A percentile compares a stretch with the other conserved stretches of the same genome.
Evolutionary conservation across 2,797 vertebrate genomes (phyloP).

Genomic region (Picus viridis): DNA sequence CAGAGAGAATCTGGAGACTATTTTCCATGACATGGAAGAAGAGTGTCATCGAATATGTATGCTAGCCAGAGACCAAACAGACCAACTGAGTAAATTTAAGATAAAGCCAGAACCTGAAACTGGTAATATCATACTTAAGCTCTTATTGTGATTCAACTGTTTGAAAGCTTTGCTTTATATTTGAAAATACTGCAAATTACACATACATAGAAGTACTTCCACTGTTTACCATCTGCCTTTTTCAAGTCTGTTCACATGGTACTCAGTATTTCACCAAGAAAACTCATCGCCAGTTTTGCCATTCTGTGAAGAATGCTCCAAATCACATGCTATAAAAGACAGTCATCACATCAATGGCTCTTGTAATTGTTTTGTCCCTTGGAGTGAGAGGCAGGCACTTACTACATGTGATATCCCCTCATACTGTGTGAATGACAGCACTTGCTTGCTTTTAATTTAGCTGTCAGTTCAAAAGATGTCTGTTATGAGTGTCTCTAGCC

Average conservation of each 20-base stretch:
- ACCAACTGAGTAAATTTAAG: constrained; percentile 91
- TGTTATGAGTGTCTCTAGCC: constrained; percentile 46
- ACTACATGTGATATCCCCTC: constrained; percentile 65
- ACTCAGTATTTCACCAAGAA: constrained; percentile 67
- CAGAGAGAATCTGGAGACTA: constrained; percentile 88
- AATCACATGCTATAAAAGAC: constrained; percentile 65
- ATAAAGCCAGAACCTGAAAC: constrained; percentile 84
- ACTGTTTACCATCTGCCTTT: constrained; percentile 69
- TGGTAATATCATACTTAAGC: constrained; percentile 84
- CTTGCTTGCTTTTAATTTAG: constrained; percentile 65
- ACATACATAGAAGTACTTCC: constrained; percentile 63
- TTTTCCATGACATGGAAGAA: constrained; percentile 91
- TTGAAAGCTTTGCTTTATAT: constrained; percentile 74
- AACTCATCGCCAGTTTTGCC: constrained; percentile 61
- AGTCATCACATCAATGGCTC: constrained; percentile 66
- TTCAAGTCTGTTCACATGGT: constrained; percentile 70
- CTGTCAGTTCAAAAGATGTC: constrained; percentile 66
- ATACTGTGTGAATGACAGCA: constrained; percentile 61
- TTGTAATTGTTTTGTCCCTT: constrained; percentile 70
- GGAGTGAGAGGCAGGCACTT: constrained; percentile 68
- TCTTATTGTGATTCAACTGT: constrained; percentile 73
- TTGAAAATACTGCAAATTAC: constrained; percentile 76
- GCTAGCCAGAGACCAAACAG: constrained; percentile 91
- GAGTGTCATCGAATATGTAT: constrained; percentile 91
- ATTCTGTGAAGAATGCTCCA: constrained; percentile 65